A percentile compares a stretch with the other conserved stretches of the same genome.
These are phyloP conservation scores for Belonocnema kinseyi DNA, from an alignment of 1,140 invertebrate species.

Conservation along the genomic window DNA sequence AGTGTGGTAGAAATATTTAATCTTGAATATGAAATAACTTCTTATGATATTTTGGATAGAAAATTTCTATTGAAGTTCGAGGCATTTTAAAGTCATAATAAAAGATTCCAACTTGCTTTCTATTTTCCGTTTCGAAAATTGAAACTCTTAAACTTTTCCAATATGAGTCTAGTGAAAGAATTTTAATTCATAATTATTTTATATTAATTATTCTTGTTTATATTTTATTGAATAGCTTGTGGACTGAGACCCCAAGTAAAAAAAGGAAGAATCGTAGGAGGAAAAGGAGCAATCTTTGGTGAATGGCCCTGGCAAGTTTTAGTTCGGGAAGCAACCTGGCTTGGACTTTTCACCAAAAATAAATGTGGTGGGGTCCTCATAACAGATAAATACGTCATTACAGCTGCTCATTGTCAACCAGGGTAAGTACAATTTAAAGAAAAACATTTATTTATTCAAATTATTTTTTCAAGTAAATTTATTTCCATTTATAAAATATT, in stretches of 20 bases:
- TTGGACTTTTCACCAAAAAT: slow-evolving; percentile 96
- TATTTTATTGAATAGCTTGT: slow-evolving; percentile 81
- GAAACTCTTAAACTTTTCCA: no score
- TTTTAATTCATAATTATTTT: background rate
- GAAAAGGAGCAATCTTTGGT: slow-evolving; percentile 89
- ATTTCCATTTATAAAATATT: no score
- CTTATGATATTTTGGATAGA: no score
- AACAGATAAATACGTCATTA: slow-evolving; percentile 89
- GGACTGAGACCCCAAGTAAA: slow-evolving; percentile 89
- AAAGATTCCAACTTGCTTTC: no score
- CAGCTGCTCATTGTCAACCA: slow-evolving; percentile 96
- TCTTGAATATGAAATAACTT: no score
- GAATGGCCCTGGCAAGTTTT: slow-evolving; percentile 96
- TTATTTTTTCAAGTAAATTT: no score
- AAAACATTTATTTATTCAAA: no score
- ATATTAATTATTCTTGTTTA: background rate
- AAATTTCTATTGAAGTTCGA: no score
- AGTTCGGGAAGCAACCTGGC: slow-evolving; percentile 93
- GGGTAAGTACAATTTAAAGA: slow-evolving; percentile 78
- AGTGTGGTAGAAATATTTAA: no score
- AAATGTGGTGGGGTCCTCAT: slow-evolving; percentile 96
- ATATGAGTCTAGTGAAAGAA: no score
- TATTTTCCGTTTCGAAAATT: no score
- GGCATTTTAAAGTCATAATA: no score
- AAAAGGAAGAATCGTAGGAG: slow-evolving; percentile 91